Evolutionary conservation across 2,888 invertebrate species (phyloP), one percentile per base, ranked within the genome.

Genomic region (Lepeophtheirus nordmannii): DNA sequence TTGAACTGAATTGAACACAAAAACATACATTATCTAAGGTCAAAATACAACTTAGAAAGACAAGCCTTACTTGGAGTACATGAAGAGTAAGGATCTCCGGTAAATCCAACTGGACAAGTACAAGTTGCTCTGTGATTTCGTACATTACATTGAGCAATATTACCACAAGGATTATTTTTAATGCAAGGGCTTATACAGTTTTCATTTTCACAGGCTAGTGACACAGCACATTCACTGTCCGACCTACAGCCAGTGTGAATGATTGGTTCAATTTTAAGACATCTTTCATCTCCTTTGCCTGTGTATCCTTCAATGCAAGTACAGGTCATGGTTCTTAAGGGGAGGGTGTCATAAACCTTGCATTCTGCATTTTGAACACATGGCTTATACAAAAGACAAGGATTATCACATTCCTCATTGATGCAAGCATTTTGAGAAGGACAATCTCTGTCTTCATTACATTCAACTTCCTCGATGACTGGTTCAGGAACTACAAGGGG

Each of bases 311-410:
- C 86, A 37, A 90, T 88, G 72, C 92, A 92, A 5, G 88, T 82
- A 74, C 91, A 92, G 41, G 89, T 82, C 86, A 91, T 88, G 0
- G 90, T 89, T 69, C 90, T 81, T 9, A 90, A 86, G 0, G 91
- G 89, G 30, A 85, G 75, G 7, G 89, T 87, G 73, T 90, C 86
- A 37, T 87, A 82, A 0, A 89, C 89, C 75, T 84, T 82, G 73
- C 91, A 91, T 69, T 82, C 82, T 0, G 90, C 84, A 46, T 89
- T 89, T 65, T 81, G 80, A 58, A 82, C 81, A 74, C 92, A 92
- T 2, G 91, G 91, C 71, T 84, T 82, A 62, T 89, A 77, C 10
- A 82, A 81, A 5, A 80, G 75, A 73, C 92, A 92, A 10, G 91
- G 89, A 75, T 91, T 84, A 69, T 85, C 85, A 72, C 92, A 92